Evolutionary conservation across 2,113 vertebrate species (phyloP).

Genomic region (Ceyx margarethae): DNA sequence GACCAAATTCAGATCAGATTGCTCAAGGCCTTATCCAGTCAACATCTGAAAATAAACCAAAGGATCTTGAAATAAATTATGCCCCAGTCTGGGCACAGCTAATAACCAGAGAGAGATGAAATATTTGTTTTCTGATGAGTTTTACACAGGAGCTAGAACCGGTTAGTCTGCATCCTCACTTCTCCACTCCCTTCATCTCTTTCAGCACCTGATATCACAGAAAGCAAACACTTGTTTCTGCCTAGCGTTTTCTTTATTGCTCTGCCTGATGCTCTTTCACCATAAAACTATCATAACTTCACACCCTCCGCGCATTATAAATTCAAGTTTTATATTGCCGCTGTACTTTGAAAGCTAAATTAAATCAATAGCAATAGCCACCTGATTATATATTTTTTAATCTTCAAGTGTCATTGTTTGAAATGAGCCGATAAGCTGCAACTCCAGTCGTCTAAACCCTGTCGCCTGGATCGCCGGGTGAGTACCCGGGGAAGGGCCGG

Average conservation of each 20-base stretch:
- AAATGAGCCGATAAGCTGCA: neutral
- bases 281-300: neutral
- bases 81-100: neutral
- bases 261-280: neutral
- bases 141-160: neutral
- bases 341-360: neutral
- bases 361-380: neutral
- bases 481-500: neutral
- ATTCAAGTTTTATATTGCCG: neutral
- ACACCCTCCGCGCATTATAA: neutral
- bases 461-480: accelerated
- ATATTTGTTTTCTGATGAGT: neutral
- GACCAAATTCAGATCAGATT: neutral
- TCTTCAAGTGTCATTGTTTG: neutral
- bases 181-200: neutral
- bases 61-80: neutral
- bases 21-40: neutral
- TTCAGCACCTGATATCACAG: neutral
- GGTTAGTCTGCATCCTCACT: neutral
- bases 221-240: neutral
- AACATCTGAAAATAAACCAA: neutral
- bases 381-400: neutral
- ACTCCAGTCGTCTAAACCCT: neutral
- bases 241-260: neutral
- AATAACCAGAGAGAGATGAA: neutral